Percentiles rank a stretch among this genome's conserved stretches.
Conservation (phyloP, 2,113 vertebrate species). For the Cyanocitta stelleri region DNA sequence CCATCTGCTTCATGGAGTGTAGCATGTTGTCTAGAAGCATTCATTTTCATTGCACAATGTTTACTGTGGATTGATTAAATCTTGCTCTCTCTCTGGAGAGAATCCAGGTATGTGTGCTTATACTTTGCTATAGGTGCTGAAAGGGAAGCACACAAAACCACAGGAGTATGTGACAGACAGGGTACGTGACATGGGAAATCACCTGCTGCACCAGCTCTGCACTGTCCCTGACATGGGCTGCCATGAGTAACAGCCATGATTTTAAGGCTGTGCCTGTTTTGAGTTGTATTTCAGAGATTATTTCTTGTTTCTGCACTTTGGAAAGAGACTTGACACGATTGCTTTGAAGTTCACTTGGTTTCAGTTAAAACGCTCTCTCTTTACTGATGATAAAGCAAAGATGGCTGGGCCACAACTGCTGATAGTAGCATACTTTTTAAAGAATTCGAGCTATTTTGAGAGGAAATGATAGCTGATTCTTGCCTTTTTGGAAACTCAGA, state of each 20-base stretch:
- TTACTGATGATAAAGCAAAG: background rate
- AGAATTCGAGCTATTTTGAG: constrained; percentile 19
- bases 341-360: background rate
- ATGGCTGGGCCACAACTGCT: background rate
- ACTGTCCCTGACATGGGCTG: background rate
- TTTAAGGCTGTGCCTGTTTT: background rate
- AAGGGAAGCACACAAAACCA: background rate
- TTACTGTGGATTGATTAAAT: background rate
- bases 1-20: background rate
- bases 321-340: background rate
- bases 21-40: background rate
- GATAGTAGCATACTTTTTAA: background rate
- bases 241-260: background rate
- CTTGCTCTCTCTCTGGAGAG: background rate
- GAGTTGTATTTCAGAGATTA: background rate
- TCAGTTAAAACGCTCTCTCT: background rate
- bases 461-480: constrained; percentile 31
- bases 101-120: background rate
- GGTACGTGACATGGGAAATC: background rate
- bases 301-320: background rate
- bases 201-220: background rate
- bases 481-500: background rate
- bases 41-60: background rate
- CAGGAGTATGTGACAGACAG: background rate
- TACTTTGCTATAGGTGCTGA: background rate